These are phyloP conservation scores for Bambusicola thoracicus DNA, from an alignment of 2,113 vertebrate species.

Conservation along the genomic window DNA sequence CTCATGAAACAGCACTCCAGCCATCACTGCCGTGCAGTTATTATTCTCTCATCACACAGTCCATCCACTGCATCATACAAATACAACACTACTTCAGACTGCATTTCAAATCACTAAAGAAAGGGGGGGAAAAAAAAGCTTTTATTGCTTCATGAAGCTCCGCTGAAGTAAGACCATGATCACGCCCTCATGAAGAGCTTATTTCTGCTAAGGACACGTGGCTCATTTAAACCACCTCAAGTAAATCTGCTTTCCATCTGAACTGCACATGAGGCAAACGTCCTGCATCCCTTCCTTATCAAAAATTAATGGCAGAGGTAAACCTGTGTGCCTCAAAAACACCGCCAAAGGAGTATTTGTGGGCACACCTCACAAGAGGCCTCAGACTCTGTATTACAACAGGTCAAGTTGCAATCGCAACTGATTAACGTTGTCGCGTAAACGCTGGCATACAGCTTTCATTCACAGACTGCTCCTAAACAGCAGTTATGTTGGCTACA, in stretches of 20 bases:
- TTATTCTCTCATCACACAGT: not conserved
- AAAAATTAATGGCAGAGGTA: not conserved
- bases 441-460: not conserved
- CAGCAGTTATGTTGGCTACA: accelerated
- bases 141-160: not conserved
- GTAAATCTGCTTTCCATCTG: not conserved
- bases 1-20: not conserved
- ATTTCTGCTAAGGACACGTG: not conserved
- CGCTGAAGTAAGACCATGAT: not conserved
- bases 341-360: not conserved
- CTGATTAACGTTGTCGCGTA: too few species aligned
- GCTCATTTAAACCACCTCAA: not conserved
- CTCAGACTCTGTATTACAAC: not conserved
- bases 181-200: not conserved
- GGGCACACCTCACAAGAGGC: not conserved
- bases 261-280: not conserved
- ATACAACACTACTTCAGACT: not conserved
- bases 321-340: not conserved
- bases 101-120: not conserved
- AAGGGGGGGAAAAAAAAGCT: not conserved
- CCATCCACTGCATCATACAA: not conserved
- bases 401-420: too few species aligned
- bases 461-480: not conserved
- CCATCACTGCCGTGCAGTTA: slow-evolving; percentile 7
- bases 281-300: not conserved